Conservation (phyloP, 2,797 vertebrate genomes). For the Artibeus lituratus region DNA sequence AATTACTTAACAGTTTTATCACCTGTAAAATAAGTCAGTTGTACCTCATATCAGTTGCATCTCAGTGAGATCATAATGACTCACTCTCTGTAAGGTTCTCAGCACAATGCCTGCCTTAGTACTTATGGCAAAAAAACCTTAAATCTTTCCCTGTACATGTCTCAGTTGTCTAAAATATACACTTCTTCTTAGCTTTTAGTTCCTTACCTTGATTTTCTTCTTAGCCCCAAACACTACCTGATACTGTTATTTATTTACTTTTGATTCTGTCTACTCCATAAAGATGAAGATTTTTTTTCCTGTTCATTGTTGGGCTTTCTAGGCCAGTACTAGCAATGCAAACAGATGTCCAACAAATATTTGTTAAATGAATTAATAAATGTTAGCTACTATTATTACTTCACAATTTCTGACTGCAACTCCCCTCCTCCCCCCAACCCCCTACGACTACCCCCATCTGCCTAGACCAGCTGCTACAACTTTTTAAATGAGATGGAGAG, state of each 20-base stretch:
- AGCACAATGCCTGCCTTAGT: background rate
- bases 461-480: background rate
- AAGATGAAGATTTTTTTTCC: conserved; percentile 2
- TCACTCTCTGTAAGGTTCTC: conserved; percentile 8
- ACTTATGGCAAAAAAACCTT: background rate
- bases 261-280: background rate
- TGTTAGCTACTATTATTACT: conserved; percentile 38
- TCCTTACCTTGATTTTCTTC: background rate
- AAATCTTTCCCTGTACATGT: background rate
- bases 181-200: background rate
- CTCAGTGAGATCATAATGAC: background rate
- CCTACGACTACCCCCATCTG: background rate
- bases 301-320: background rate
- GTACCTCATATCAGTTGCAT: background rate
- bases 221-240: background rate
- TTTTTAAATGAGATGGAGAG: conserved; percentile 15
- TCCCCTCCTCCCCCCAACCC: background rate
- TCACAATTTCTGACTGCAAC: background rate
- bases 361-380: conserved; percentile 24
- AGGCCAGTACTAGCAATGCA: background rate
- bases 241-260: conserved; percentile 22
- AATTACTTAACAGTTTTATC: conserved; percentile 22
- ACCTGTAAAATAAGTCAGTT: background rate
- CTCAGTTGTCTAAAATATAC: background rate
- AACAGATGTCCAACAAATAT: conserved; percentile 28